A percentile compares a stretch with the other conserved stretches of the same genome.
Evolutionary conservation across 2,888 invertebrate species (phyloP).

Genomic region (Acronicta leporina): DNA sequence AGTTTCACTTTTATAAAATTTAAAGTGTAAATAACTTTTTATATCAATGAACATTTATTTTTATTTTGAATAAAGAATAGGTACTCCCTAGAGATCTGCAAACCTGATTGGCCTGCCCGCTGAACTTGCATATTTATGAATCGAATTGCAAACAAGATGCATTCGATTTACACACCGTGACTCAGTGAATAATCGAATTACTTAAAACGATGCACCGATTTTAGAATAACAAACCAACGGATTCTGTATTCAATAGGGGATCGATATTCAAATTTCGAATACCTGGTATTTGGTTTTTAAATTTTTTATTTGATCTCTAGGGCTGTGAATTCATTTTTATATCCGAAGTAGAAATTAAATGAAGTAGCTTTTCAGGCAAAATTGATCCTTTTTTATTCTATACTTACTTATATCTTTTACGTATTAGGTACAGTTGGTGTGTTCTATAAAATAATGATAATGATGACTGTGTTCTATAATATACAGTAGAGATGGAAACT

Average conservation of each 20-base stretch:
- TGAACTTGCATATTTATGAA: slow-evolving; percentile 44
- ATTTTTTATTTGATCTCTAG: slow-evolving; percentile 13
- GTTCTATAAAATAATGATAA: too few species aligned
- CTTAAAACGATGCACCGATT: slow-evolving; percentile 23
- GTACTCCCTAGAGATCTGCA: slow-evolving; percentile 1
- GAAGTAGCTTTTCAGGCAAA: too few species aligned
- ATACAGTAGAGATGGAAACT: too few species aligned
- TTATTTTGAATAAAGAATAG: not conserved
- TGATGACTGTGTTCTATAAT: too few species aligned
- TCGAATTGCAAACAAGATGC: slow-evolving; percentile 41
- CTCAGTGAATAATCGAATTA: slow-evolving; percentile 31
- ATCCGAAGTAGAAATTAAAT: not conserved
- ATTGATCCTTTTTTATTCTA: too few species aligned
- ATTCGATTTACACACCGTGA: slow-evolving; percentile 31
- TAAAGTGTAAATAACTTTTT: too few species aligned
- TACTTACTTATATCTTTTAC: too few species aligned
- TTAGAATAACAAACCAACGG: slow-evolving; percentile 33
- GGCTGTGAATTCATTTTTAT: slow-evolving; percentile 10
- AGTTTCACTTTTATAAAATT: not conserved
- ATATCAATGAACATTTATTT: not conserved
- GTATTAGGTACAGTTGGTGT: too few species aligned
- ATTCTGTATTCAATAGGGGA: slow-evolving; percentile 7
- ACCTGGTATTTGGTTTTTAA: slow-evolving; percentile 31
- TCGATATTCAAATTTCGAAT: slow-evolving; percentile 33
- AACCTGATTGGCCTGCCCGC: slow-evolving; percentile 9